A percentile compares a stretch with the other conserved stretches of the same genome.
Conservation (phyloP, 2,888 invertebrate species). For the Cataglyphis altisquamis region DNA sequence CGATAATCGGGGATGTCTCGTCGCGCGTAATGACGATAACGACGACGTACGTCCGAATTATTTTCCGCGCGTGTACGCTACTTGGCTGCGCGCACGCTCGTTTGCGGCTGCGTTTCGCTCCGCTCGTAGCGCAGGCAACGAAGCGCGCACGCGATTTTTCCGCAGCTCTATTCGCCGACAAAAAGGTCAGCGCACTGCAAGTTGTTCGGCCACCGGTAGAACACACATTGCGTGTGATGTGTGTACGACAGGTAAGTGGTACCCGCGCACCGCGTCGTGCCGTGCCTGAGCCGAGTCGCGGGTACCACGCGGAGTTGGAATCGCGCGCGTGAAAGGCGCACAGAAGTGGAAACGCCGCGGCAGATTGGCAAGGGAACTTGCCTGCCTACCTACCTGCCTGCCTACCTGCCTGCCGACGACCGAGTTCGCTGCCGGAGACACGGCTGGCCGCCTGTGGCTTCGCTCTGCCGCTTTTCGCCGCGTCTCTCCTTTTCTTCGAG, state of each 20-base stretch:
- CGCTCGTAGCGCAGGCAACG: conserved; percentile 24
- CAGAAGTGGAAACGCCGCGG: conserved; percentile 76
- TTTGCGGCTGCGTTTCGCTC: conserved; percentile 43
- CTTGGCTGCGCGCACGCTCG: conserved; percentile 12
- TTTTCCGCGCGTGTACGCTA: conserved; percentile 32
- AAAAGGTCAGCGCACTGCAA: conserved; percentile 74
- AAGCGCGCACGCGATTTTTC: conserved; percentile 61
- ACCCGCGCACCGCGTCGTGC: conserved; percentile 61
- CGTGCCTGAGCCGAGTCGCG: conserved; percentile 7
- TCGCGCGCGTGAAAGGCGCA: conserved; percentile 74
- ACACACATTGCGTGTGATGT: conserved; percentile 75
- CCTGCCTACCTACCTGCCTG: background rate
- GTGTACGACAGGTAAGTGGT: conserved; percentile 73
- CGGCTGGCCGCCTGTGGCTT: conserved; percentile 83
- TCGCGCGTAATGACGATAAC: conserved; percentile 36
- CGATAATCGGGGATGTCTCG: conserved; percentile 45
- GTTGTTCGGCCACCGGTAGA: conserved; percentile 66
- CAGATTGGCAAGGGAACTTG: conserved; percentile 66
- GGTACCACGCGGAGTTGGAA: conserved; percentile 53
- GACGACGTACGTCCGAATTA: conserved; percentile 35
- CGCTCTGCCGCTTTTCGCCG: conserved; percentile 83
- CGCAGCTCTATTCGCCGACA: conserved; percentile 53
- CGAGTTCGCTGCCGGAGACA: conserved; percentile 81
- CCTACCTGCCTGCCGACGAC: conserved; percentile 59
- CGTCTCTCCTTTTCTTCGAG: conserved; percentile 63